Evolutionary conservation across 2,888 invertebrate species (phyloP), one percentile per base, ranked within the genome.

Genomic region (Troides oblongomaculatus): DNA sequence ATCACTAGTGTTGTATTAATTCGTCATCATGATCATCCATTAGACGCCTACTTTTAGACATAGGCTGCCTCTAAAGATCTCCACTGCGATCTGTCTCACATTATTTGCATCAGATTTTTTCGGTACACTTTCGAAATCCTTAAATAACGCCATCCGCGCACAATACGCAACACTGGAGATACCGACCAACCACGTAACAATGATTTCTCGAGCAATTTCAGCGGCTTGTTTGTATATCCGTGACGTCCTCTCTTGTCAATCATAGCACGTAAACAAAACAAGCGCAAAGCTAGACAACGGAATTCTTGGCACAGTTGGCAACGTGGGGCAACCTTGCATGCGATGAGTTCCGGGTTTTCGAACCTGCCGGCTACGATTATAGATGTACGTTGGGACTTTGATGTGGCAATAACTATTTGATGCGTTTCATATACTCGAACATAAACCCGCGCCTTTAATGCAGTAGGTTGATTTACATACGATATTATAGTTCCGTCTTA

Each of bases 231-330:
- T 53, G 4, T 69, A 43, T 43, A 5, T 21, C 60, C 25, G 36
- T 59, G 62, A 59, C 62, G 70, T 50, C 66, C 59, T 63, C 66
- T 50, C 66, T 59, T 39, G 70, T 70, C 70, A 70, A 70, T 70
- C 66, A 66, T 63, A 59, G 70, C 58, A 59, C 50, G 66, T 70
- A 70, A 70, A 70, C 70, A 70, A 66, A 70, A 66, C 66, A 63
- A 56, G 56, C n/a, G 21, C 61, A 65, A 25, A 61, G 58, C 65
- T 69, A 69, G 70, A 66, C 70, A 63, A 63, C 66, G 53, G 63
- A 69, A 65, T 69, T 57, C 66, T 70, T 70, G 70, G 66, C 70
- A 70, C 70, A 70, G 70, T 70, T 70, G 70, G 70, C 70, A 70
- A 39, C 66, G 21, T 23, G 66, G 62, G 66, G 53, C 59, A 66